Evolutionary conservation across 2,113 vertebrate genomes (phyloP), one percentile per base, ranked within the genome.

Genomic region (Ceyx melanurus): DNA sequence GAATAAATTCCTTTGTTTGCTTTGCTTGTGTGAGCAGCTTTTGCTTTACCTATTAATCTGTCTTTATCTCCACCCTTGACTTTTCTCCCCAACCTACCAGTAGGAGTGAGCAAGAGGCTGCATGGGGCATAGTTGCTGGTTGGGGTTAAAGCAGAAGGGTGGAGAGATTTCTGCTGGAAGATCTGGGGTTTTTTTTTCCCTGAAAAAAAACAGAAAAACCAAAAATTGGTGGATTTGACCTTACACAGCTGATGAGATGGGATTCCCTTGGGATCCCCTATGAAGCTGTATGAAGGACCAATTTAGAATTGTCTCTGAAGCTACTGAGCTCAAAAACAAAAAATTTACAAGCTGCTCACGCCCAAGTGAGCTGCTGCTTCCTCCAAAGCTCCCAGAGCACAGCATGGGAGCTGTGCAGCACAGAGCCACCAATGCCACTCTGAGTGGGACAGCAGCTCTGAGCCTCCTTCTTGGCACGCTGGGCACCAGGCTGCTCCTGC

Each of bases 281-380:
- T 8, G 65, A 77, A 93, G 31, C 64, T 83, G 72, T 74, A 65
- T 1, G 4, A 80, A 76, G 26, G 45, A 84, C 51, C n/a, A 45
- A 31, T 66, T 85, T 71, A 82, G 70, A 81, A 96, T 31, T 86
- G 77, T 14, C 92, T 93, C 58, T 86, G 73, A 89, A 86, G 51
- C 45, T 72, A 64, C 43, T 37, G 40, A 20, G 15, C 54, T 81
- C 64, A 60, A 86, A 90, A 37, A 10, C 37, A 37, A 37, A 33
- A 37, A 60, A 35, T 29, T 67, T 7, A 26, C 4, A 11, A 75
- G n/a, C n/a, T 45, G 19, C 76, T 76, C 53, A 58, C 2, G 6
- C 13, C 66, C 22, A 3, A 62, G 35, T 0, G 31, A 90, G 61
- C 53, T 56, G 18, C 21, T 0, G 1, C 62, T 81, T 85, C 66